Base-by-base conservation (phyloP, 2,888 invertebrate species). In the Melanostoma mellinum region DNA sequence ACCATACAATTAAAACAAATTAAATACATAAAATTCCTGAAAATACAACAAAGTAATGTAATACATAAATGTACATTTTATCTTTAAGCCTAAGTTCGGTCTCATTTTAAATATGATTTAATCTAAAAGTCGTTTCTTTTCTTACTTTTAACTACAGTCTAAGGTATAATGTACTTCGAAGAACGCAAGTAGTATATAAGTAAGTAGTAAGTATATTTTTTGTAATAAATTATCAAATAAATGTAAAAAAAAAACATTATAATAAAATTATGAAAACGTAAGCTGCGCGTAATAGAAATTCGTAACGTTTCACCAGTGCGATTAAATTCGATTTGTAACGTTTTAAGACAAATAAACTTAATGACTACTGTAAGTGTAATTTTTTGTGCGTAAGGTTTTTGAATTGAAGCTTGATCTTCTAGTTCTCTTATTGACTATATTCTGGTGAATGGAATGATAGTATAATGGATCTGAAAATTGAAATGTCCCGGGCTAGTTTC, bases 131-230 rank as follows among this genome's bases (percentile, higher is more conserved):
- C 46, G 46, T 36, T 61, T 69, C 46, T 6, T 81, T 50, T 63
- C 77, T 50, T 72, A 72, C n/a, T 61, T 71, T 44, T 67, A 68
- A 65, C 38, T 75, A 56, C 35, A 44, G 44, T 80, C 40, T 77
- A 72, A 78, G 82, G 33, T 30, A 68, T 46, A 32, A 76, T 20
- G 46, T 33, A 30, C 50, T 77, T 68, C 61, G 73, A 81, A 81
- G 77, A 52, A 78, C 46, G 72, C 44, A 36, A 36, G 58, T 76
- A 80, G 53, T 42, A 53, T 53, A 46, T 78, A 77, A 71, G 76
- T 63, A 67, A 50, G 63, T 71, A 72, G 53, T 82, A 77, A 60
- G 65, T 78, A 72, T 82, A 82, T 82, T 82, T 82, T 82, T 82
- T 82, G 82, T 82, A 82, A 73, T 58, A 74, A 82, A 78, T 36